Conservation (phyloP, 2,797 vertebrate genomes). For the Phalloptychus januarius region DNA sequence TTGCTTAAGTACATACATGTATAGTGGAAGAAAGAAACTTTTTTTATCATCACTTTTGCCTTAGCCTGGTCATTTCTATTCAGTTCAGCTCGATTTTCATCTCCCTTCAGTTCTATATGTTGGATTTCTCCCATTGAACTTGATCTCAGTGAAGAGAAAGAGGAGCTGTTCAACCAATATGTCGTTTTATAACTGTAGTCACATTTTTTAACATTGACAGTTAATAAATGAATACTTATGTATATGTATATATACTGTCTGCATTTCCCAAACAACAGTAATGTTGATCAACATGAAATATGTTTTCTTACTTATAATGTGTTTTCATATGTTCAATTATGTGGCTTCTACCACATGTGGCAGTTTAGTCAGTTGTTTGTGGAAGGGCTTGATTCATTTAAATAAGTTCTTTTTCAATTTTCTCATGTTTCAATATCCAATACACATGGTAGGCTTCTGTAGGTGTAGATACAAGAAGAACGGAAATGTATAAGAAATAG, state of each 20-base stretch:
- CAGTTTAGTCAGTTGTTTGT: not conserved
- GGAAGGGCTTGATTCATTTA: not conserved
- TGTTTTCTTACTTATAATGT: not conserved
- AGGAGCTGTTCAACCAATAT: too few relatives aligned
- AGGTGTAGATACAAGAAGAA: constrained; percentile 41
- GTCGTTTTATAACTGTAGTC: too few relatives aligned
- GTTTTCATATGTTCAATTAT: not conserved
- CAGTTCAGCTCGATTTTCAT: too few relatives aligned
- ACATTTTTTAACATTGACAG: not conserved
- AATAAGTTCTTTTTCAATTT: not conserved
- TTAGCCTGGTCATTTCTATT: too few relatives aligned
- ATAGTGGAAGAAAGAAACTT: too few relatives aligned
- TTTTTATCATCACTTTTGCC: too few relatives aligned
- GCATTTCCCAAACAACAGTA: not conserved
- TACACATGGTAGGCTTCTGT: constrained; percentile 21
- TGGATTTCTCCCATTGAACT: too few relatives aligned
- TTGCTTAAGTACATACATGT: too few relatives aligned
- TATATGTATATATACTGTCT: not conserved
- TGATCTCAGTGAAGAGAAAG: too few relatives aligned
- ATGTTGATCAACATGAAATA: not conserved
- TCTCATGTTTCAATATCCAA: constrained; percentile 20
- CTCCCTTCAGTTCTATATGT: too few relatives aligned
- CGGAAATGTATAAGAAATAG: constrained; percentile 66
- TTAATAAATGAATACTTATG: not conserved
- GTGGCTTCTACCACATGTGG: not conserved